A percentile compares a stretch with the other conserved stretches of the same genome.
phyloP scores from a whole-genome alignment of 2,797 vertebrate genomes.

The Esox masquinongy region DNA sequence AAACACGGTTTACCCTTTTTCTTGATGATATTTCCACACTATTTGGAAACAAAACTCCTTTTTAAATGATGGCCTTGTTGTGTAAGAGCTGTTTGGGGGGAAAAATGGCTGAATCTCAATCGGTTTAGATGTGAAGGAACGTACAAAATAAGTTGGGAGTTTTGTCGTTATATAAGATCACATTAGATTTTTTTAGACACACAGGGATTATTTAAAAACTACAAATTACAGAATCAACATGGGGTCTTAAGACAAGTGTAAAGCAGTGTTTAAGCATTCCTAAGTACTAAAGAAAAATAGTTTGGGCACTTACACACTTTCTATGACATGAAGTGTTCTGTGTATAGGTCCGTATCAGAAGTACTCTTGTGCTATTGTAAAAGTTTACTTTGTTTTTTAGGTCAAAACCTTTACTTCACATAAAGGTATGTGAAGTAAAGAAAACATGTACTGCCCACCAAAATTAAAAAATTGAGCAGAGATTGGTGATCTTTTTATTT shows the following conservation, averaged over 20 bases:
- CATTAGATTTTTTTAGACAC: no score
- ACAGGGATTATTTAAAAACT: no score
- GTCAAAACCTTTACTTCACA: slow-evolving; percentile 1
- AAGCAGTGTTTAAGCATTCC: neutral
- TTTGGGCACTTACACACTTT: neutral
- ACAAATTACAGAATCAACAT: no score
- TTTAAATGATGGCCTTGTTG: no score
- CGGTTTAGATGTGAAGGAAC: no score
- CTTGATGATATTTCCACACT: no score
- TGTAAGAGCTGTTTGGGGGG: no score
- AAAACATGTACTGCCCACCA: slow-evolving; percentile 30
- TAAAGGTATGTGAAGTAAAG: neutral
- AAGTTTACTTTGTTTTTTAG: slow-evolving; percentile 7
- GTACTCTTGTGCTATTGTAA: slow-evolving; percentile 11
- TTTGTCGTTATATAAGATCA: no score
- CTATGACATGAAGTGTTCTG: neutral
- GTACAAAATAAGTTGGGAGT: no score
- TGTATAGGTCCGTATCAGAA: slow-evolving; percentile 15
- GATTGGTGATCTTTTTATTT: slow-evolving; percentile 42
- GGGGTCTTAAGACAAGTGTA: neutral
- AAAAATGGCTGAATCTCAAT: no score
- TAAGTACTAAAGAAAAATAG: neutral
- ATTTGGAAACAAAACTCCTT: no score
- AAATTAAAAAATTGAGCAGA: slow-evolving; percentile 48
- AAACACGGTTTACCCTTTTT: no score